Base-by-base conservation (phyloP, 2,888 invertebrate species). In the Campoplex capitator region DNA sequence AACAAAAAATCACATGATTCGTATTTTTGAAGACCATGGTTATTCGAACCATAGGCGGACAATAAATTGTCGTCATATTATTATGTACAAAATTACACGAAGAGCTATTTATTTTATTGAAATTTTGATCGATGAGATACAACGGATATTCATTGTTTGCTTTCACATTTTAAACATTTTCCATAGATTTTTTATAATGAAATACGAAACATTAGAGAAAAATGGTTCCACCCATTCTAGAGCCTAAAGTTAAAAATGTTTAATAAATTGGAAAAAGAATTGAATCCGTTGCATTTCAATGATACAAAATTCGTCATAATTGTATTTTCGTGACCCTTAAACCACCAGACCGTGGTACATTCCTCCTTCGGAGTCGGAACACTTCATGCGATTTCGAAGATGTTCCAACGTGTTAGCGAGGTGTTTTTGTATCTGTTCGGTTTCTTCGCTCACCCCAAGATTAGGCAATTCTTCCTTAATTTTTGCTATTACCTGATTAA, bases 361-460 rank as follows among this genome's bases (percentile, higher is more conserved):
- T 4, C 96, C 93, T 0, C 96, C 96, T 62, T 97, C 97, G 0
- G 96, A 95, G 91, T 96, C 96, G 0, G 97, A 96, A 75, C 96
- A 96, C 91, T 97, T 97, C 94, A 96, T 95, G 91, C 97, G 95
- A 91, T 97, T 96, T 93, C 96, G 96, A 90, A 98, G 95, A 92
- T 98, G 98, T 89, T 97, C 97, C 92, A 98, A 94, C 0, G 98
- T 98, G 93, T 98, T 98, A 91, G 97, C 97, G 94, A 99, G 98
- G 94, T 99, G 99, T 93, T 98, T 98, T 88, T 98, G 97, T 90
- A 99, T 98, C 95, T 99, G 99, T 92, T 99, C 99, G 48, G 98
- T 98, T 94, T 99, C 99, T 92, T 99, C 99, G 28, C 97, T 98
- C 74, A 97, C 97, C 93, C 99, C 99, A 88, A 99, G 95, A 94